Evolutionary conservation across 2,888 invertebrate genomes (phyloP).

Genomic region (Drosophila barbarae): DNA sequence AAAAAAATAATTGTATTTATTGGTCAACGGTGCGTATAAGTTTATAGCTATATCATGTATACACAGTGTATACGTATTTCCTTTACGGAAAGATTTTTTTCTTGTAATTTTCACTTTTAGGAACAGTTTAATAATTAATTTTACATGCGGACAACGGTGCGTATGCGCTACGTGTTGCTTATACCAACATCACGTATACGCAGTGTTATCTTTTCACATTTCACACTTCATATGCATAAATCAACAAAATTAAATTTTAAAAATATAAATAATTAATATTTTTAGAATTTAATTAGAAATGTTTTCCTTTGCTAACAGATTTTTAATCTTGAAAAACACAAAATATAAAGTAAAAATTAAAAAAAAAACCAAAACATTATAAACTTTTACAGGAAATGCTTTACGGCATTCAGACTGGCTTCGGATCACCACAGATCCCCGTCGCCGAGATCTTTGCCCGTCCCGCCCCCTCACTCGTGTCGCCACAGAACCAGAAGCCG

Average conservation of each 20-base stretch:
- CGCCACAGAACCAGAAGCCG: constrained; percentile 91
- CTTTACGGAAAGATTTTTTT: background rate
- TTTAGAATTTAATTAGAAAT: too few species aligned
- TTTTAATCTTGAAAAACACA: too few species aligned
- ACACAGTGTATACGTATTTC: constrained; percentile 1
- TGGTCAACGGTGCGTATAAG: constrained; percentile 4
- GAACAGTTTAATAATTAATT: too few species aligned
- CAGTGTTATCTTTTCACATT: background rate
- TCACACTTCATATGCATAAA: too few species aligned
- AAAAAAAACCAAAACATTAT: background rate
- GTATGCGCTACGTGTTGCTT: background rate
- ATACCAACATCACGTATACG: background rate
- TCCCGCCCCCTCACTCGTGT: constrained; percentile 91
- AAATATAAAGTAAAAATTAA: too few species aligned
- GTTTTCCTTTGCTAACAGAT: too few species aligned
- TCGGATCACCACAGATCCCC: constrained; percentile 95
- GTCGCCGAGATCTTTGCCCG: constrained; percentile 92
- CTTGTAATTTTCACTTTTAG: background rate
- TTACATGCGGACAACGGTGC: background rate
- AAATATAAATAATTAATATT: too few species aligned
- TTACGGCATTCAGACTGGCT: constrained; percentile 95
- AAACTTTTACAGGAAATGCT: constrained; percentile 88
- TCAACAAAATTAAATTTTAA: too few species aligned
- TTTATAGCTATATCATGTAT: background rate
- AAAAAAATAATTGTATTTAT: too few species aligned